Evolutionary conservation across 2,113 vertebrate genomes (phyloP).

Genomic region (Cyphomyrus plagiostoma): DNA sequence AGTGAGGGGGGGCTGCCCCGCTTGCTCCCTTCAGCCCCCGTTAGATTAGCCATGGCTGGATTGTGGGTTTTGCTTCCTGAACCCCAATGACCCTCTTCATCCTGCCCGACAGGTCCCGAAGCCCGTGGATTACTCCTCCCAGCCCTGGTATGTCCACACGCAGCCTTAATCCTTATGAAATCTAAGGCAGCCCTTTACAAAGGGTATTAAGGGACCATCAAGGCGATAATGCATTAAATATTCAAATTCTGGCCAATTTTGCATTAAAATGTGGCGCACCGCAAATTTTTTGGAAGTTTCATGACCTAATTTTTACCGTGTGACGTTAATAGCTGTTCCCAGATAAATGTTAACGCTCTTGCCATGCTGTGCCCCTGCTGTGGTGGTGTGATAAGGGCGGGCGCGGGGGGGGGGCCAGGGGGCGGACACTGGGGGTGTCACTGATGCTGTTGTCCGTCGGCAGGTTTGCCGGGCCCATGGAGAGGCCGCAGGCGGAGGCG

Average conservation of each 20-base stretch:
- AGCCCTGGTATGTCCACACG: slow-evolving; percentile 73
- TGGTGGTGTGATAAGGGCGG: background rate
- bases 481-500: slow-evolving; percentile 83
- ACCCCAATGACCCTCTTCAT: slow-evolving; percentile 21
- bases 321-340: background rate
- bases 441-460: background rate
- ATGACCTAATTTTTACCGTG: background rate
- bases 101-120: slow-evolving; percentile 76
- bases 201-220: background rate
- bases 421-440: background rate
- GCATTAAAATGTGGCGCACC: background rate
- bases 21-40: background rate
- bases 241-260: background rate
- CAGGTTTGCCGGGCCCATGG: slow-evolving; percentile 94
- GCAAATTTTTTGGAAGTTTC: background rate
- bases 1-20: background rate
- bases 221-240: background rate
- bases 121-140: slow-evolving; percentile 86
- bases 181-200: background rate
- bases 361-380: background rate
- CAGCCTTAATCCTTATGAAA: background rate
- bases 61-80: background rate
- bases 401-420: background rate
- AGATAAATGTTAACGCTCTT: background rate
- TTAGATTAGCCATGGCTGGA: background rate